Conservation (phyloP, 2,797 vertebrate species). For the Rhinogobio ventralis region DNA sequence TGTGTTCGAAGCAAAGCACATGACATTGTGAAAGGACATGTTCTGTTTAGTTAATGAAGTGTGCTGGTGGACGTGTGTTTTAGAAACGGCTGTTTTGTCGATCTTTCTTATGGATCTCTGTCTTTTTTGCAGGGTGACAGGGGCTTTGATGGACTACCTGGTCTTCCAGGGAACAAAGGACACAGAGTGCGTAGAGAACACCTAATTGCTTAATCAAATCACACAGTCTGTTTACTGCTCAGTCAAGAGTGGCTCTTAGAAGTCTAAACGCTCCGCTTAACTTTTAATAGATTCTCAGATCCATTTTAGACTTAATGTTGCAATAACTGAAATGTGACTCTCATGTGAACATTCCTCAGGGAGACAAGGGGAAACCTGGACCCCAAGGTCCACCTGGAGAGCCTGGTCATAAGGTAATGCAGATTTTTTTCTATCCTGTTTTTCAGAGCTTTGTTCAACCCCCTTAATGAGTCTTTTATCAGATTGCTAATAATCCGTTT, state of each 20-base stretch:
- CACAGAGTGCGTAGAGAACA: conserved; percentile 82
- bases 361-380: conserved; percentile 85
- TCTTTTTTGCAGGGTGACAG: conserved; percentile 85
- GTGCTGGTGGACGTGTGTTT: background rate
- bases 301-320: background rate
- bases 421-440: background rate
- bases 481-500: conserved; percentile 54
- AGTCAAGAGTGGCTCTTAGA: conserved; percentile 31
- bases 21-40: background rate
- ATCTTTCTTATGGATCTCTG: conserved; percentile 67
- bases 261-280: conserved; percentile 19
- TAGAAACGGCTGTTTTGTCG: conserved; percentile 2
- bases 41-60: conserved; percentile 28
- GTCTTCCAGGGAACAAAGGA: conserved; percentile 90
- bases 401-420: conserved; percentile 76
- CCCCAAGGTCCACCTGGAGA: conserved; percentile 81
- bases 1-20: conserved; percentile 57
- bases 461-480: conserved; percentile 49
- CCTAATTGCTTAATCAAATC: conserved; percentile 56
- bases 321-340: background rate
- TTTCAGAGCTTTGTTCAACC: background rate
- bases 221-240: conserved; percentile 36
- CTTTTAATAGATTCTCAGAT: conserved; percentile 30
- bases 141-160: conserved; percentile 91
- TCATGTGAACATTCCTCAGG: conserved; percentile 73